phyloP scores from a whole-genome alignment of 2,888 invertebrate genomes.

The Nymphalis c-album region DNA sequence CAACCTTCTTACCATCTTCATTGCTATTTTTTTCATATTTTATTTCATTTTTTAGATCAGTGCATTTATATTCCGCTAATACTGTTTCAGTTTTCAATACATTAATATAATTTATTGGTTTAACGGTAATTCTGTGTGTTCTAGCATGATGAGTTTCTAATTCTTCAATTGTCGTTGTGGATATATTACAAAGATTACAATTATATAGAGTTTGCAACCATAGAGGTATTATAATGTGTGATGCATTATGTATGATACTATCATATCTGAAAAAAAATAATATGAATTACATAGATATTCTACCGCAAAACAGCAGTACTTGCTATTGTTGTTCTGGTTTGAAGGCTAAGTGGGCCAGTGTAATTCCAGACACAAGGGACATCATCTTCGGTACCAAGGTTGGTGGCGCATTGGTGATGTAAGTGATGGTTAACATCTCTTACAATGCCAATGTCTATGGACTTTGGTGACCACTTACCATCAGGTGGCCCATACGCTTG shows the following conservation, averaged over 20 bases:
- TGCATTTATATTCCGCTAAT: background rate
- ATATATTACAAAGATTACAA: constrained; percentile 27
- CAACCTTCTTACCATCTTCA: background rate
- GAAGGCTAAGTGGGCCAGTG: no score
- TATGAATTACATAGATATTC: no score
- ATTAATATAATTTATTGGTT: background rate
- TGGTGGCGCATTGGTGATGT: no score
- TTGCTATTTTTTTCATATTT: background rate
- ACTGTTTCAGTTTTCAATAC: background rate
- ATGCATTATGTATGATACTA: constrained; percentile 36
- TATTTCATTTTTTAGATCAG: background rate
- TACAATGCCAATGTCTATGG: no score
- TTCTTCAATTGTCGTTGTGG: constrained; percentile 23
- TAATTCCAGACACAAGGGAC: no score
- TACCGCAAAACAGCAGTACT: no score
- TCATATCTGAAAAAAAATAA: constrained; percentile 38
- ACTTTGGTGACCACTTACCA: no score
- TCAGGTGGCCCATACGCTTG: no score
- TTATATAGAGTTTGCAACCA: constrained; percentile 26
- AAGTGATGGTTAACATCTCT: no score
- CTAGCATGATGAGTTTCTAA: constrained; percentile 20
- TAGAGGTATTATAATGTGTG: constrained; percentile 41
- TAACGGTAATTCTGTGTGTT: constrained; percentile 12
- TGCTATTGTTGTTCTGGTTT: no score
- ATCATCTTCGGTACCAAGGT: no score